Percentiles rank a stretch among this genome's conserved stretches.
Conservation (phyloP, 2,797 vertebrate species). For the Telmatherina bonti region DNA sequence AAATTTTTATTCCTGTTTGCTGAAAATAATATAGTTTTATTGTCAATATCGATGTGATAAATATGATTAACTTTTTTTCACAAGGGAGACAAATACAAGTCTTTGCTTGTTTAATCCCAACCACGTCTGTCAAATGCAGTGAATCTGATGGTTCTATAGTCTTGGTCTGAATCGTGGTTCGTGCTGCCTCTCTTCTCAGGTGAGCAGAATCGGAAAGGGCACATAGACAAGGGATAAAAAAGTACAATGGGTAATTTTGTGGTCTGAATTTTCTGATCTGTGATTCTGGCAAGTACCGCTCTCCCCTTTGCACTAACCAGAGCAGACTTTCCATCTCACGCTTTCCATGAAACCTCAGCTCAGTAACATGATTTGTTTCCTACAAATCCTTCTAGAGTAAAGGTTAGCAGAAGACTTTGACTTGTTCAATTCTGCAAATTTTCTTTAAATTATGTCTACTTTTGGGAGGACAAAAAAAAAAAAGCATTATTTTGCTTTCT, state of each 20-base stretch:
- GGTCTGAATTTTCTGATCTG: constrained; percentile 11
- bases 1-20: rapidly evolving
- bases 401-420: neutral
- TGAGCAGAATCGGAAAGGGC: neutral
- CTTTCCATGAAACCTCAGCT: constrained; percentile 24
- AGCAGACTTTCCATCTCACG: constrained; percentile 30
- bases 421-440: neutral
- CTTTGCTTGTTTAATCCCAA: no score
- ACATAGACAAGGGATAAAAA: neutral
- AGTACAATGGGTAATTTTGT: constrained; percentile 6
- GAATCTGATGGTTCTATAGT: neutral
- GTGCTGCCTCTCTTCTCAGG: neutral
- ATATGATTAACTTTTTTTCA: no score
- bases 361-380: neutral
- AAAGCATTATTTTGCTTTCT: no score
- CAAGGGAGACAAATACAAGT: no score
- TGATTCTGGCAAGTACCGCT: neutral
- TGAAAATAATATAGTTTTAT: neutral
- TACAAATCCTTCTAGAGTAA: rapidly evolving
- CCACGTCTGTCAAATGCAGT: no score
- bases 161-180: neutral
- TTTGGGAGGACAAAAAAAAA: neutral
- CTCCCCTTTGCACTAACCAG: neutral
- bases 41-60: neutral
- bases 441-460: neutral